Evolutionary conservation across 2,113 vertebrate genomes (phyloP).

Genomic region (Channa argus): DNA sequence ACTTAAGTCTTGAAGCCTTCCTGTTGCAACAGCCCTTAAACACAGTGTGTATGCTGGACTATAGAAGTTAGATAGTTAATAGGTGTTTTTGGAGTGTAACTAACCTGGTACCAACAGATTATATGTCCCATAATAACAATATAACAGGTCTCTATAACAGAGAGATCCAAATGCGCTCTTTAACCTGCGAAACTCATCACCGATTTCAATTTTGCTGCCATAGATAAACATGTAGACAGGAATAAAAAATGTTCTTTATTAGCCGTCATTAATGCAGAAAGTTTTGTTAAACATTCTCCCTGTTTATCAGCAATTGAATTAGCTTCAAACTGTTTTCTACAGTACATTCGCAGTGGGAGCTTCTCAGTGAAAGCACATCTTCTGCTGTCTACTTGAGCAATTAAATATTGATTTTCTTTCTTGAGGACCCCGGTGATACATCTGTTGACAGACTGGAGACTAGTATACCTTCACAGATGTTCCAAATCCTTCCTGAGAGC

Average conservation of each 20-base stretch:
- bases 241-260: not conserved
- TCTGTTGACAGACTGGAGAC: slow-evolving; percentile 37
- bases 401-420: slow-evolving; percentile 50
- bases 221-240: not conserved
- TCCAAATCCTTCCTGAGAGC: not conserved
- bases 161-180: not conserved
- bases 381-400: slow-evolving; percentile 43
- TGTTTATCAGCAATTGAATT: slow-evolving; percentile 14
- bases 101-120: not conserved
- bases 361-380: not conserved
- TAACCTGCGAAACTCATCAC: not conserved
- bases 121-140: not conserved
- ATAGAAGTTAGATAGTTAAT: not conserved
- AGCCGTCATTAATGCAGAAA: not conserved
- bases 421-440: slow-evolving; percentile 36
- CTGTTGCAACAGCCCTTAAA: not conserved
- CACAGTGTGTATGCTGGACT: not conserved
- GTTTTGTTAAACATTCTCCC: slow-evolving; percentile 11
- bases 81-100: not conserved
- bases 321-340: slow-evolving; percentile 17
- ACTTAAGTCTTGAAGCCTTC: not conserved
- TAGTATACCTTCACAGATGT: slow-evolving; percentile 26
- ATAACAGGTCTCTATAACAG: not conserved
- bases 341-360: slow-evolving; percentile 15
- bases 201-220: not conserved